phyloP scores from a whole-genome alignment of 2,888 invertebrate species.

The Chaetogeoica ovagalla region DNA sequence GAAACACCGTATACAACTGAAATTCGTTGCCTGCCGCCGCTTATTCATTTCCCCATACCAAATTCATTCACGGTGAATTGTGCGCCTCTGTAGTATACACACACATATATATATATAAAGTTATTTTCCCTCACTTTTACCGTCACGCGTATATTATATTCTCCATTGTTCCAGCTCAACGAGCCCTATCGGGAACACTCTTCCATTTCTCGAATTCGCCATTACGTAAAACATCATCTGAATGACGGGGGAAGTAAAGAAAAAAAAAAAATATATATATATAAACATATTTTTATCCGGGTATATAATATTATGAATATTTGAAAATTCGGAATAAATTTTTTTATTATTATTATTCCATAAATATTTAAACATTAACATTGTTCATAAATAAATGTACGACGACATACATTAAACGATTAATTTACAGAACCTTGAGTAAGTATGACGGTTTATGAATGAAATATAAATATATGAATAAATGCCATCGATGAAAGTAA shows the following conservation, averaged over 20 bases:
- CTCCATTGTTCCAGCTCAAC: constrained; percentile 30
- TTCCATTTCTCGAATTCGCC: constrained; percentile 9
- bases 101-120: not conserved
- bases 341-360: too few relatives aligned
- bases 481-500: too few relatives aligned
- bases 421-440: too few relatives aligned
- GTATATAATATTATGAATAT: not conserved
- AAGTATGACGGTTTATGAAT: too few relatives aligned
- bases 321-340: too few relatives aligned
- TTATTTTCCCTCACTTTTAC: constrained; percentile 22
- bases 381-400: too few relatives aligned
- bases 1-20: constrained; percentile 4
- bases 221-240: constrained; percentile 16
- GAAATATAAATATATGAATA: too few relatives aligned
- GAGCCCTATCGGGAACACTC: constrained; percentile 23
- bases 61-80: constrained; percentile 21
- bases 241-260: not conserved
- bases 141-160: not conserved
- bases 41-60: constrained; percentile 23
- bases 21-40: not conserved
- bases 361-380: too few relatives aligned
- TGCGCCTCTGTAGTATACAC: not conserved
- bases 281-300: too few relatives aligned
- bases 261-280: not conserved
- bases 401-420: too few relatives aligned